Evolutionary conservation across 1,140 invertebrate genomes (phyloP), one percentile per base, ranked within the genome.

Genomic region (Himalopsyche phryganea): DNA sequence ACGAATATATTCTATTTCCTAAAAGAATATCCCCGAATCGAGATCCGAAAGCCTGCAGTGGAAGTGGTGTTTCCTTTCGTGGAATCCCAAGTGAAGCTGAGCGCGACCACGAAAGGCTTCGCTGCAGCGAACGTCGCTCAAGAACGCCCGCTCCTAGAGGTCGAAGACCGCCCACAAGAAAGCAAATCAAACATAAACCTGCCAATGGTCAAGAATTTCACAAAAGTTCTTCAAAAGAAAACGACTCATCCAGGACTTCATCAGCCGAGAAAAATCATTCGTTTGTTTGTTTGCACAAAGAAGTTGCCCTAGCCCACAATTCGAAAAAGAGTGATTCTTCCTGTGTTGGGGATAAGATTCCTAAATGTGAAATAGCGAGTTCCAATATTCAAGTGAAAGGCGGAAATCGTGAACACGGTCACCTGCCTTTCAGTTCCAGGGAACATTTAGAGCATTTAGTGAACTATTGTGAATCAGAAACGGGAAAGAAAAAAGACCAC

Each of bases 121-220:
- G 61, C 20, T 50, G 61, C 23, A 63, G 51, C 23, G 61, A 63
- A 41, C 49, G 61, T n/a, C 51, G 61, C 14, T 63, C 61, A 2
- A 56, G 61, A 6, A 50, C 57, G 6, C 51, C 45, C 10, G 73
- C 10, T 58, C 67, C 35, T 68, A 68, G 6, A 68, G 72, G 13
- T 69, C 74, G 46, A 70, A 70, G 38, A 68, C 71, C 7, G 40
- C 51, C 59, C 9, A 28, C 23, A 5, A 3, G 23, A 28, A 28
- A 28, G 23, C 23, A 28, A 28, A 9, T 28, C 23, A 28, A 28
- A 9, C 23, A 28, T 28, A 28, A 28, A 28, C 23, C 23, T 28
- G 23, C 68, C 56, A 76, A 76, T 52, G 62, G 74, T 46, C 66
- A 74, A 35, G 74, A 76, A 69, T 72, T 75, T 28, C 23, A 28